Percentiles rank a stretch among this genome's conserved stretches.
Evolutionary conservation across 2,113 vertebrate species (phyloP).

Genomic region (human (Homo sapiens)): GRCh38 chr14:105849501-105850000

Average conservation of each 20-base stretch:
- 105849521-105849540: not conserved
- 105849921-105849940: fast-evolving
- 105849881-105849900: not conserved
- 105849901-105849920: not conserved
- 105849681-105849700: not conserved
- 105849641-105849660: not conserved
- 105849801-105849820: not conserved
- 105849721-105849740: not conserved
- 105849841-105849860: not conserved
- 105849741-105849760: not conserved
- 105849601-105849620: fast-evolving
- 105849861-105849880: not conserved
- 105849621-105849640: not conserved
- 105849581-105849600: fast-evolving
- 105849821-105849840: not conserved
- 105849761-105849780: not conserved
- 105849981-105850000: not conserved
- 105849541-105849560: fast-evolving
- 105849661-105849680: fast-evolving
- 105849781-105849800: not conserved
- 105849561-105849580: fast-evolving
- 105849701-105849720: not conserved
- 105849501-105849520: fast-evolving
- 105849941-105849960: not conserved
- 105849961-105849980: not conserved